Conservation (phyloP, 2,888 invertebrate genomes). For the Gryllus longicercus region DNA sequence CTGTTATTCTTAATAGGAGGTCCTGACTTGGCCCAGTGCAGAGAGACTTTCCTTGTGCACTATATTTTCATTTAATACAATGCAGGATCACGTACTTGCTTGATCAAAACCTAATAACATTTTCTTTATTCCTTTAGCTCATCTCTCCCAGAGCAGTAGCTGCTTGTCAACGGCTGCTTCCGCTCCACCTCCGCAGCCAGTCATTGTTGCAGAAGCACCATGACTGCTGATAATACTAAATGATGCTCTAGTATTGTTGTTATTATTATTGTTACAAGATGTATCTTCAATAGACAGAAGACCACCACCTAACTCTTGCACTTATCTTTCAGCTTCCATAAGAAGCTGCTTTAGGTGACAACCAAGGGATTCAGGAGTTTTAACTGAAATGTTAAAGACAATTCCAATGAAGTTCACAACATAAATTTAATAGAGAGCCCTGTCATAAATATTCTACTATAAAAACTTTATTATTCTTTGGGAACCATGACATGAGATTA, state of each 20-base stretch:
- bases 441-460: too few species aligned
- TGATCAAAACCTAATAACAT: constrained; percentile 86
- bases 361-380: constrained; percentile 69
- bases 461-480: too few species aligned
- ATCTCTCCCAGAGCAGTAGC: constrained; percentile 82
- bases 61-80: background rate
- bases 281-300: constrained; percentile 39
- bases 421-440: too few species aligned
- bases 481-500: too few species aligned
- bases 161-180: constrained; percentile 75
- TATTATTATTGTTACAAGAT: constrained; percentile 37
- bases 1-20: background rate
- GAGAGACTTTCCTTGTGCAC: too few species aligned
- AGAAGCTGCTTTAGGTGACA: constrained; percentile 71
- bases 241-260: constrained; percentile 51
- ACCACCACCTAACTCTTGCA: constrained; percentile 69
- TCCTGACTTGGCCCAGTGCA: background rate
- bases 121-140: constrained; percentile 71
- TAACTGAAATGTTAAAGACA: constrained; percentile 54
- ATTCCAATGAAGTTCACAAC: too few species aligned
- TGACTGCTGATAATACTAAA: constrained; percentile 54
- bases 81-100: constrained; percentile 53
- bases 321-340: constrained; percentile 77
- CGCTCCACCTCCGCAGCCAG: constrained; percentile 67
- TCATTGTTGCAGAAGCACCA: constrained; percentile 49